Evolutionary conservation across 2,888 invertebrate genomes (phyloP).

Genomic region (Ceriagrion tenellum): DNA sequence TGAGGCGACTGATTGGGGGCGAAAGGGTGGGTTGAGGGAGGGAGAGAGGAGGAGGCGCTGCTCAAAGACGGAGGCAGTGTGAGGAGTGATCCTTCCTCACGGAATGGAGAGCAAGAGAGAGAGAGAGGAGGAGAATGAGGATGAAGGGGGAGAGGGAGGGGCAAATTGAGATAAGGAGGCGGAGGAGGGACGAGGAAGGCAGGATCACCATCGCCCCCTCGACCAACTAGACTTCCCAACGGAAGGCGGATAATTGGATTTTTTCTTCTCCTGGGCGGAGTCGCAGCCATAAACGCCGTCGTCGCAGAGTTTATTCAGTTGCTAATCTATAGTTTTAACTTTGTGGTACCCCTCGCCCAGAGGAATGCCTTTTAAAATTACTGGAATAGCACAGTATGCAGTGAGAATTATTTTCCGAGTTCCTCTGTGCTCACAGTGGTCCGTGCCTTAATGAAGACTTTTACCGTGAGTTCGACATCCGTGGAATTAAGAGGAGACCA

Average conservation of each 20-base stretch:
- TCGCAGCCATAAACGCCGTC: conserved; percentile 16
- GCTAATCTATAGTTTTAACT: conserved; percentile 33
- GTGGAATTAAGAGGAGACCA: background rate
- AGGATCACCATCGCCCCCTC: background rate
- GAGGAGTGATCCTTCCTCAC: too few species aligned
- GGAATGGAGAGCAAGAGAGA: too few species aligned
- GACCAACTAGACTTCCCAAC: background rate
- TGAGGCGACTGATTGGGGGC: conserved; percentile 22
- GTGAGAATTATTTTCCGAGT: background rate
- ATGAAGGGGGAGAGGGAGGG: background rate
- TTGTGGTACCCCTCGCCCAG: background rate
- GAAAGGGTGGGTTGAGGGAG: background rate
- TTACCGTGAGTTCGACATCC: background rate
- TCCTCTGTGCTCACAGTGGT: background rate
- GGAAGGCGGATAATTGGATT: conserved; percentile 41
- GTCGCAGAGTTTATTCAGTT: background rate
- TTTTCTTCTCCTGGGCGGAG: conserved; percentile 36
- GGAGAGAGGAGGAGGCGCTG: background rate
- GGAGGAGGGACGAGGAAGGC: background rate
- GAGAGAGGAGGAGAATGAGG: background rate
- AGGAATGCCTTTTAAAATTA: background rate
- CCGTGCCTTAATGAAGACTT: background rate
- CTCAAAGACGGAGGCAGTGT: too few species aligned
- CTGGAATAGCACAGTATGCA: background rate
- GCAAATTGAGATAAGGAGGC: conserved; percentile 8